phyloP scores from a whole-genome alignment of 2,113 vertebrate species.

The Channa argus region DNA sequence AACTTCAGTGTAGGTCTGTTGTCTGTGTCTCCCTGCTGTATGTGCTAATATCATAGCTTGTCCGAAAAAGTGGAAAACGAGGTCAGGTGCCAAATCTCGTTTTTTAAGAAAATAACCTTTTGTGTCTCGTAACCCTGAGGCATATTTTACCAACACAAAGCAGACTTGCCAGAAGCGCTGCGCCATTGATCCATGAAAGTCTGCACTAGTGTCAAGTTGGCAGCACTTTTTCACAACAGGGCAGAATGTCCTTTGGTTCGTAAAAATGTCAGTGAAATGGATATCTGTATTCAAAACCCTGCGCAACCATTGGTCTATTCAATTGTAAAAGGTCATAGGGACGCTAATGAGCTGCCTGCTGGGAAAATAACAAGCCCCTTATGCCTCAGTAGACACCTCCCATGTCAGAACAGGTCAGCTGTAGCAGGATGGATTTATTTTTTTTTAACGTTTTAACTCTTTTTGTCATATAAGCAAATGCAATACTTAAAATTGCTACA shows the following conservation, averaged over 20 bases:
- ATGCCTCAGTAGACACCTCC: conserved; percentile 59
- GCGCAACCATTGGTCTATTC: conserved; percentile 63
- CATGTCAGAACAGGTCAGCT: conserved; percentile 64
- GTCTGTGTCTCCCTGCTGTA: too few relatives aligned
- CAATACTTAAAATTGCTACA: background rate
- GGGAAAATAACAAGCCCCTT: conserved; percentile 75
- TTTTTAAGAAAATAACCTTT: background rate
- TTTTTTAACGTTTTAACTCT: too few relatives aligned
- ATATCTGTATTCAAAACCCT: conserved; percentile 73
- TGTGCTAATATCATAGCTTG: too few relatives aligned
- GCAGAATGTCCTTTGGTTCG: conserved; percentile 28
- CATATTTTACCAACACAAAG: conserved; percentile 17
- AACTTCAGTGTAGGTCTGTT: too few relatives aligned
- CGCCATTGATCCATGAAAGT: conserved; percentile 29
- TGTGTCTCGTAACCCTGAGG: background rate
- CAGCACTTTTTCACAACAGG: conserved; percentile 38
- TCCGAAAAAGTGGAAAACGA: background rate
- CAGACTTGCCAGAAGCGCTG: conserved; percentile 13
- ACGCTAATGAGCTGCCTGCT: conserved; percentile 76
- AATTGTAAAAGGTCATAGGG: conserved; percentile 74
- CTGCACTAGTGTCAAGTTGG: conserved; percentile 26
- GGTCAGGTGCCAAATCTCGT: conserved; percentile 1
- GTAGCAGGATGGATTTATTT: conserved; percentile 42
- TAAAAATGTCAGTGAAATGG: conserved; percentile 51
- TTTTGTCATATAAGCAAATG: background rate